Percentiles rank a stretch among this genome's conserved stretches.
phyloP scores from a whole-genome alignment of 2,113 vertebrate genomes.

The Tiliqua scincoides region DNA sequence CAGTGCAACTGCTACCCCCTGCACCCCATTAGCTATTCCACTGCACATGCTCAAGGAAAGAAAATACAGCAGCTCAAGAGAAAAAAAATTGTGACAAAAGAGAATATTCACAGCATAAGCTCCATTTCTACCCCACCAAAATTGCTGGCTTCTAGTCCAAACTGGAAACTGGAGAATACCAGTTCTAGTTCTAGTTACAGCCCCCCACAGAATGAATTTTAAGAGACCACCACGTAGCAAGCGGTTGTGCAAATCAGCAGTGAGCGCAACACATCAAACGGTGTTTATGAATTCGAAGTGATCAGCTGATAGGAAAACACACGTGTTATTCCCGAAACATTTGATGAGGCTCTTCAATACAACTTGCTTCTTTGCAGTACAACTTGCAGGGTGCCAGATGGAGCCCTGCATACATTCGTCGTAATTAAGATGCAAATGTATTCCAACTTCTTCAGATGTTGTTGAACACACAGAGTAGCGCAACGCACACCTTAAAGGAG shows the following conservation, averaged over 20 bases:
- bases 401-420: slow-evolving; percentile 31
- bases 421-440: slow-evolving; percentile 78
- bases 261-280: neutral
- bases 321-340: slow-evolving; percentile 58
- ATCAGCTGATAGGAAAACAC: slow-evolving; percentile 59
- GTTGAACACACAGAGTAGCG: slow-evolving; percentile 34
- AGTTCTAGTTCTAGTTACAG: neutral
- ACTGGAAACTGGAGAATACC: neutral
- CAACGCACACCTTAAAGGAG: slow-evolving; percentile 42
- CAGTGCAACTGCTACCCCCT: too few species aligned
- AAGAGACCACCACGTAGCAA: neutral
- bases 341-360: slow-evolving; percentile 66
- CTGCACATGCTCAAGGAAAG: too few species aligned
- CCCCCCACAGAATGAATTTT: neutral
- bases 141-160: neutral
- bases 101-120: too few species aligned
- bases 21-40: too few species aligned
- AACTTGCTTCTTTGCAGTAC: slow-evolving; percentile 63
- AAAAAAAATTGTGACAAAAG: neutral
- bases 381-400: slow-evolving; percentile 73
- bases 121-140: too few species aligned
- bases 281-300: slow-evolving; percentile 53
- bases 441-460: slow-evolving; percentile 73
- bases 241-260: accelerated
- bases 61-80: too few species aligned